Conservation (phyloP, 2,797 vertebrate species). For the Enteromius radiatus region DNA sequence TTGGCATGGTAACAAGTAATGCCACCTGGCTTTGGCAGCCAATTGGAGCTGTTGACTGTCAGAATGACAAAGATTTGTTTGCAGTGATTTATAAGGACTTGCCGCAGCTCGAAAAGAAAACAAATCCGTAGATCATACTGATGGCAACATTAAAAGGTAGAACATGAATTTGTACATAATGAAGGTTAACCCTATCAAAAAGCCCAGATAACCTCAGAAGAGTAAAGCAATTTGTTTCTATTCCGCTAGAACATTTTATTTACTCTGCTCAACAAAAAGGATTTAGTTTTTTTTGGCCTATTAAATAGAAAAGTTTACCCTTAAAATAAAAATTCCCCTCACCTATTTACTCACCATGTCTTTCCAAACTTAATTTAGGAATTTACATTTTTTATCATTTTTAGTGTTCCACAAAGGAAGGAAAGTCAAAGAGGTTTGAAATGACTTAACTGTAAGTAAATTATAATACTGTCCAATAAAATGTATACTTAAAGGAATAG, state of each 20-base stretch:
- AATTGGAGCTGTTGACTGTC: conserved; percentile 3
- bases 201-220: conserved; percentile 6
- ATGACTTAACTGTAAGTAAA: neutral
- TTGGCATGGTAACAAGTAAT: conserved; percentile 37
- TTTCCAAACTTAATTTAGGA: neutral
- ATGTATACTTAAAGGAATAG: neutral
- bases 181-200: conserved; percentile 1
- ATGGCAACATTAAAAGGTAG: neutral
- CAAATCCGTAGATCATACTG: conserved; percentile 1
- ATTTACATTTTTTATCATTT: neutral
- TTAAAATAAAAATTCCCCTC: neutral
- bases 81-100: conserved; percentile 18
- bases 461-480: neutral
- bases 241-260: neutral
- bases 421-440: neutral
- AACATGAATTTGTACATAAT: neutral
- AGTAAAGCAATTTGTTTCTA: neutral
- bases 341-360: neutral
- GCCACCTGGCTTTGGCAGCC: conserved; percentile 27
- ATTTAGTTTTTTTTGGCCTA: neutral
- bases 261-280: neutral
- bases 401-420: neutral
- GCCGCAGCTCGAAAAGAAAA: conserved; percentile 1
- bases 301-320: neutral
- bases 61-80: conserved; percentile 35